These are phyloP conservation scores for Chrysochloris asiatica DNA, from an alignment of 2,113 vertebrate species.

Conservation along the genomic window DNA sequence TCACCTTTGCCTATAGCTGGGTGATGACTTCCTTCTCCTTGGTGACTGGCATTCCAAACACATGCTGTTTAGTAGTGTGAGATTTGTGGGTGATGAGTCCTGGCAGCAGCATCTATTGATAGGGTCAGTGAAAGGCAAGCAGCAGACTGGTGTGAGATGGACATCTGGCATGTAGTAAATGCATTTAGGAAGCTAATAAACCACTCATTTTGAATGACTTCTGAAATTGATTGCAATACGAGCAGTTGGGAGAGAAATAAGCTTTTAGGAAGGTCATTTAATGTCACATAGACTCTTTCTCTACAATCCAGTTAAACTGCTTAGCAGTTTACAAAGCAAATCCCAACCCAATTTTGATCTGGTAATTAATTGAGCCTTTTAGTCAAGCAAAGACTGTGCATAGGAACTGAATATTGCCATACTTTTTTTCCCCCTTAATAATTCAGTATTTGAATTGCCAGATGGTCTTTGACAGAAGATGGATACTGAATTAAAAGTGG, in stretches of 20 bases:
- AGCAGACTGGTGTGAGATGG: conserved; percentile 76
- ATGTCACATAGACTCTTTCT: conserved; percentile 78
- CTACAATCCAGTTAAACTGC: conserved; percentile 74
- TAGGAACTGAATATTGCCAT: conserved; percentile 34
- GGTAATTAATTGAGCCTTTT: conserved; percentile 77
- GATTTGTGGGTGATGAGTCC: conserved; percentile 55
- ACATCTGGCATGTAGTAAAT: conserved; percentile 83
- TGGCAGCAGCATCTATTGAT: not conserved
- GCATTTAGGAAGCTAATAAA: conserved; percentile 85
- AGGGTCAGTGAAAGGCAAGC: conserved; percentile 74
- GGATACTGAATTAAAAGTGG: conserved; percentile 61
- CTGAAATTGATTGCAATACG: conserved; percentile 83
- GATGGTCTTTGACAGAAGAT: conserved; percentile 55
- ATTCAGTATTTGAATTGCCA: conserved; percentile 61
- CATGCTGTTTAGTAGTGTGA: conserved; percentile 6
- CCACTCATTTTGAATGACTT: conserved; percentile 81
- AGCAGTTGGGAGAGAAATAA: conserved; percentile 81
- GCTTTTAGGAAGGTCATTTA: conserved; percentile 83
- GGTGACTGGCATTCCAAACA: not conserved
- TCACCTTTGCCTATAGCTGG: not conserved
- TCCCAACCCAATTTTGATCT: conserved; percentile 71
- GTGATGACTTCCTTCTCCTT: not conserved
- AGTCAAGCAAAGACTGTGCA: conserved; percentile 26
- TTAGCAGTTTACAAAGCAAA: conserved; percentile 77
- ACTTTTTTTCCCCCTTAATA: conserved; percentile 62